These are phyloP conservation scores for Drosophila pseudoananassae DNA, from an alignment of 1,140 invertebrate species.

Conservation along the genomic window DNA sequence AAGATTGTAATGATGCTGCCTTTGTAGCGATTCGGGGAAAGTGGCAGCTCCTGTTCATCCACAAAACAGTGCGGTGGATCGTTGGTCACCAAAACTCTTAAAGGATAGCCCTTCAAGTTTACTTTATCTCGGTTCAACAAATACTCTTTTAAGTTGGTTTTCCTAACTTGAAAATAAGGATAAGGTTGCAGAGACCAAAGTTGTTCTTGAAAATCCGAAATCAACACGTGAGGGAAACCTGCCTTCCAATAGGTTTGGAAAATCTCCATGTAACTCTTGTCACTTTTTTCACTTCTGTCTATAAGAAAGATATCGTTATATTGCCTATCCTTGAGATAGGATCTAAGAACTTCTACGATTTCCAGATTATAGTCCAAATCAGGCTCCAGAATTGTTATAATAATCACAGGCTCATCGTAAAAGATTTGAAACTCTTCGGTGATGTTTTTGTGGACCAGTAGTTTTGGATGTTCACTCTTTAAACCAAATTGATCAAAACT, in stretches of 20 bases:
- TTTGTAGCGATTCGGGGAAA: constrained; percentile 21
- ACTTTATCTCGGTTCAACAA: background rate
- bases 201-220: background rate
- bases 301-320: constrained; percentile 29
- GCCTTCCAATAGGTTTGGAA: constrained; percentile 13
- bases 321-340: constrained; percentile 29
- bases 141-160: constrained; percentile 3
- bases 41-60: background rate
- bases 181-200: constrained; percentile 6
- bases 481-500: background rate
- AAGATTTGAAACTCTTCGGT: constrained; percentile 19
- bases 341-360: background rate
- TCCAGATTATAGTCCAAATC: constrained; percentile 11
- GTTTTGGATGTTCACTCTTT: background rate
- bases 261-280: constrained; percentile 5
- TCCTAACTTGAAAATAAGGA: background rate
- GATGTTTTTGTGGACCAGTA: constrained; percentile 15
- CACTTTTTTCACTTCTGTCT: background rate
- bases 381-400: constrained; percentile 9
- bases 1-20: constrained; percentile 28
- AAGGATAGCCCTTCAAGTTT: constrained; percentile 31
- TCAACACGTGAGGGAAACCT: constrained; percentile 17
- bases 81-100: constrained; percentile 40
- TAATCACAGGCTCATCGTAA: constrained; percentile 27
- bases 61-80: constrained; percentile 46